A percentile compares a stretch with the other conserved stretches of the same genome.
phyloP scores from a whole-genome alignment of 2,113 vertebrate genomes.

The Syngnathus scovelli region DNA sequence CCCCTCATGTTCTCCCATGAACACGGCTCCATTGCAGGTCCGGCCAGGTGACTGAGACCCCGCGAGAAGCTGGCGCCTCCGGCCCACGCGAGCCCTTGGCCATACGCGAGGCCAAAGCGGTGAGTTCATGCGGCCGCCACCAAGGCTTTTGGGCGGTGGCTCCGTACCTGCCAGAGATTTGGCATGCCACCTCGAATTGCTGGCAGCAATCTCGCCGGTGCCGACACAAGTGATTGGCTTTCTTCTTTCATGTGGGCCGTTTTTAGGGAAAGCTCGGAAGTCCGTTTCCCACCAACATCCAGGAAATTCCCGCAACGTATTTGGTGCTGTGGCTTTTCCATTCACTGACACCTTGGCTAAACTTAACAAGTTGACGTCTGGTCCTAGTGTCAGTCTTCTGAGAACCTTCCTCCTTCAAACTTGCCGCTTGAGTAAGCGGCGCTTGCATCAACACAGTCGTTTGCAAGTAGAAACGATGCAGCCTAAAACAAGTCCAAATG shows the following conservation, averaged over 20 bases:
- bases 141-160: neutral
- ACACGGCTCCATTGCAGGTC: slow-evolving; percentile 56
- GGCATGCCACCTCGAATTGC: slow-evolving; percentile 29
- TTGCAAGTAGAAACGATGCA: slow-evolving; percentile 43
- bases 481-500: slow-evolving; percentile 28
- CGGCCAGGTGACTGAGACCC: slow-evolving; percentile 47
- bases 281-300: slow-evolving; percentile 14
- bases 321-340: slow-evolving; percentile 21
- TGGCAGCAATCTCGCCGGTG: slow-evolving; percentile 8
- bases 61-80: slow-evolving; percentile 49
- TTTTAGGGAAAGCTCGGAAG: slow-evolving; percentile 31
- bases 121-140: slow-evolving; percentile 26
- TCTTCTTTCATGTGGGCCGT: slow-evolving; percentile 29
- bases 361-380: slow-evolving; percentile 42
- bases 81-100: slow-evolving; percentile 51
- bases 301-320: slow-evolving; percentile 30
- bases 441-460: slow-evolving; percentile 43
- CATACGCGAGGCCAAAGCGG: slow-evolving; percentile 55
- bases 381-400: slow-evolving; percentile 45
- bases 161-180: slow-evolving; percentile 4
- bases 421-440: slow-evolving; percentile 40
- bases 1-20: neutral
- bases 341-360: slow-evolving; percentile 30
- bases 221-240: slow-evolving; percentile 19
- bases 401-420: slow-evolving; percentile 47